phyloP scores from a whole-genome alignment of 2,888 invertebrate species.

The Lordiphosa fenestrarum region DNA sequence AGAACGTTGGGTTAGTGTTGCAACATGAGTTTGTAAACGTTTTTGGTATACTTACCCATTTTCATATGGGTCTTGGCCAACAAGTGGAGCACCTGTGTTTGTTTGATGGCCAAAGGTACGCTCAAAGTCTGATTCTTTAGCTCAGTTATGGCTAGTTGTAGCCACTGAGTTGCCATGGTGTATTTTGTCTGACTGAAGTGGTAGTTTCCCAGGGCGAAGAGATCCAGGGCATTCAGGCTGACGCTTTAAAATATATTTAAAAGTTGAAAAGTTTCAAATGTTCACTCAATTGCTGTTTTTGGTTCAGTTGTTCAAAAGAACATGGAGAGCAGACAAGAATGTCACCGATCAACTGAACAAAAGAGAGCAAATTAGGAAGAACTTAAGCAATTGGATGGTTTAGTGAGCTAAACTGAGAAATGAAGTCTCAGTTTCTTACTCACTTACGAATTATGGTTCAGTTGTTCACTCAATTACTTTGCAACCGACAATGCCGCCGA shows the following conservation, averaged over 20 bases:
- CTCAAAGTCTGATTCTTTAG: conserved; percentile 14
- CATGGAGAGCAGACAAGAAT: too few species aligned
- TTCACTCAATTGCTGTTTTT: too few species aligned
- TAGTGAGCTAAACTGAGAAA: too few species aligned
- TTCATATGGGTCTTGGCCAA: conserved; percentile 45
- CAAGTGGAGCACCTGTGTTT: conserved; percentile 33
- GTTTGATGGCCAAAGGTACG: background rate
- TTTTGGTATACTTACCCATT: conserved; percentile 44
- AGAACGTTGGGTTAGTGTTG: background rate
- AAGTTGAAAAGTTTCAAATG: too few species aligned
- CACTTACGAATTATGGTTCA: too few species aligned
- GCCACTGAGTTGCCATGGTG: conserved; percentile 53
- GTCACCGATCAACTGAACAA: too few species aligned
- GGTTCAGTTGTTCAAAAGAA: too few species aligned
- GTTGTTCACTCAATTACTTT: too few species aligned
- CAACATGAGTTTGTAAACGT: background rate
- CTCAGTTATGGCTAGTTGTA: conserved; percentile 36
- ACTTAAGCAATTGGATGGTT: too few species aligned
- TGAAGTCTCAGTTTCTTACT: too few species aligned
- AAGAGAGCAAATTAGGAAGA: too few species aligned
- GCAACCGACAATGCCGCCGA: too few species aligned
- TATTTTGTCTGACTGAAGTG: conserved; percentile 22
- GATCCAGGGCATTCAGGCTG: conserved; percentile 54
- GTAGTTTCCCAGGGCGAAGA: conserved; percentile 53
- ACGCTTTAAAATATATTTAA: conserved; percentile 30